Conservation (phyloP, 2,888 invertebrate genomes). For the Drosophila falleni region DNA sequence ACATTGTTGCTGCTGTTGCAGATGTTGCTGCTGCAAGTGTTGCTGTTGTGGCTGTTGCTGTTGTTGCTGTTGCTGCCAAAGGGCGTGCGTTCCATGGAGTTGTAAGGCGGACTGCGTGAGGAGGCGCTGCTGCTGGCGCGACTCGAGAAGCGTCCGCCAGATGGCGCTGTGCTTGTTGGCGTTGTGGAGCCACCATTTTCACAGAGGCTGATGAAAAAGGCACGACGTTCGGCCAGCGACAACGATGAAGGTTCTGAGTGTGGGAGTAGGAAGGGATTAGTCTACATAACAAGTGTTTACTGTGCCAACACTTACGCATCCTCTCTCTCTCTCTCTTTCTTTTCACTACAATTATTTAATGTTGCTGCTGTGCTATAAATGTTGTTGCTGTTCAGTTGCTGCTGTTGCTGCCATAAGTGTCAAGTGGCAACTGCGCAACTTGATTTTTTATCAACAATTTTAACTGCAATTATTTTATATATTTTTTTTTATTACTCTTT, state of each 20-base stretch:
- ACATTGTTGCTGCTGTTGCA: slow-evolving; percentile 78
- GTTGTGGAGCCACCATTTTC: slow-evolving; percentile 49
- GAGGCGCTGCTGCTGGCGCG: slow-evolving; percentile 61
- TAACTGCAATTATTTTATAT: background rate
- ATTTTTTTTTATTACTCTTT: slow-evolving; percentile 1
- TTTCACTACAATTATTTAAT: slow-evolving; percentile 3
- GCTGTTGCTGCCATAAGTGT: slow-evolving; percentile 11
- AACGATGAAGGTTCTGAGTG: slow-evolving; percentile 84
- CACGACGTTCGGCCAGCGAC: slow-evolving; percentile 83
- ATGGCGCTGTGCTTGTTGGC: slow-evolving; percentile 18
- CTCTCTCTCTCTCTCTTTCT: slow-evolving; percentile 37
- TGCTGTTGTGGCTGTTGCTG: slow-evolving; percentile 74
- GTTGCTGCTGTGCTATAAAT: slow-evolving; percentile 2
- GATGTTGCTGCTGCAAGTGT: slow-evolving; percentile 67
- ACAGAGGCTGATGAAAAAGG: slow-evolving; percentile 84
- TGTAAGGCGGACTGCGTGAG: slow-evolving; percentile 62
- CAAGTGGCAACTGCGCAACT: slow-evolving; percentile 20
- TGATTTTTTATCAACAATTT: slow-evolving; percentile 21
- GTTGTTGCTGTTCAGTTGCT: background rate
- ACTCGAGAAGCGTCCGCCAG: slow-evolving; percentile 36
- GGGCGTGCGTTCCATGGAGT: slow-evolving; percentile 74
- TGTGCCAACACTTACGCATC: slow-evolving; percentile 72
- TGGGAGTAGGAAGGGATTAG: slow-evolving; percentile 1
- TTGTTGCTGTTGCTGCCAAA: slow-evolving; percentile 68
- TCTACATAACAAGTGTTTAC: slow-evolving; percentile 1